Conservation (phyloP, 2,888 invertebrate species). For the Glyphotaelius pellucidus region DNA sequence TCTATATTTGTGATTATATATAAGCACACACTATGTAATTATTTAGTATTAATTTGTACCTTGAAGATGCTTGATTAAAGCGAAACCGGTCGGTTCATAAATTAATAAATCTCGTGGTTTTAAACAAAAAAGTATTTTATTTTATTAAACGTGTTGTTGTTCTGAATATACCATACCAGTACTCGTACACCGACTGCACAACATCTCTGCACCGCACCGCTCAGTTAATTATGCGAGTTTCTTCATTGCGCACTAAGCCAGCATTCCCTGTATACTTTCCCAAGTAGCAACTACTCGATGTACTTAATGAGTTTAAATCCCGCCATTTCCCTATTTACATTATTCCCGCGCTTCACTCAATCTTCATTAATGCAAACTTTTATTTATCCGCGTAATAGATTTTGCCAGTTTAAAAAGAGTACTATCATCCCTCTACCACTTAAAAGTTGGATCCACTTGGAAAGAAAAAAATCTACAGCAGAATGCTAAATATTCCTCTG, state of each 20-base stretch:
- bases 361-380: background rate
- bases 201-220: background rate
- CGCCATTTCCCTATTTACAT: background rate
- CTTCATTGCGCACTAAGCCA: background rate
- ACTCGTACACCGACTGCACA: background rate
- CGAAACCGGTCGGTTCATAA: too few species aligned
- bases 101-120: too few species aligned
- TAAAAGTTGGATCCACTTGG: background rate
- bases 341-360: background rate
- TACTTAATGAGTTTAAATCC: background rate
- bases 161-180: background rate
- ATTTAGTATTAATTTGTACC: too few species aligned
- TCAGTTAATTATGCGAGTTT: background rate
- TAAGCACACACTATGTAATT: too few species aligned
- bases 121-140: too few species aligned
- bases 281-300: background rate
- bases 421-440: background rate
- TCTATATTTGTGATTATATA: too few species aligned
- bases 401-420: background rate
- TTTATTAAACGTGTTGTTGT: background rate
- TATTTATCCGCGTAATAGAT: background rate
- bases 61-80: too few species aligned
- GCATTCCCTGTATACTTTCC: background rate
- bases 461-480: background rate
- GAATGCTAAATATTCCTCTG: background rate